Evolutionary conservation across 30 jellyfish, hydroid and myxozoan species (phyloP).

Genomic region (Cassiopea xamachana): DNA sequence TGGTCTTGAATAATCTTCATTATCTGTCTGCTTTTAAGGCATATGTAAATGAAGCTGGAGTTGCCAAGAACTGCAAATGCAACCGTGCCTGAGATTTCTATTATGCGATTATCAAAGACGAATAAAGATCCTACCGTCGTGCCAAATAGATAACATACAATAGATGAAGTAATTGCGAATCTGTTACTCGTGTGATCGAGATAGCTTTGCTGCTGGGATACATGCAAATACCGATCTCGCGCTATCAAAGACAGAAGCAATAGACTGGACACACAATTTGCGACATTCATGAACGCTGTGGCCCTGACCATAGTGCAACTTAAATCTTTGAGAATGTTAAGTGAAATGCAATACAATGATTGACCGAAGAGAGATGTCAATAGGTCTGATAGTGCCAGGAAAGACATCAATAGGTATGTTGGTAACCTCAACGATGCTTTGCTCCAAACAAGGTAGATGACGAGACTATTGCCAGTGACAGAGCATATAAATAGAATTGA

Average conservation of each 20-base stretch:
- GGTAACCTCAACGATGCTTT: slow-evolving; percentile 35
- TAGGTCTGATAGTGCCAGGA: slow-evolving; percentile 58
- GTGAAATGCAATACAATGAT: slow-evolving; percentile 5
- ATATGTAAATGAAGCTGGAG: too few relatives aligned
- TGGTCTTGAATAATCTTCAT: too few relatives aligned
- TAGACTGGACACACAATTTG: too few relatives aligned
- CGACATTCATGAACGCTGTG: slow-evolving; percentile 7
- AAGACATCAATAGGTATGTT: slow-evolving; percentile 31
- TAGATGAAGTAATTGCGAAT: not conserved
- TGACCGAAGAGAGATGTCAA: slow-evolving; percentile 58
- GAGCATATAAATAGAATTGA: not conserved
- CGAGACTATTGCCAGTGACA: not conserved
- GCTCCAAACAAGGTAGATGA: slow-evolving; percentile 38
- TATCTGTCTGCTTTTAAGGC: too few relatives aligned
- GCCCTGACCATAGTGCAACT: slow-evolving; percentile 34
- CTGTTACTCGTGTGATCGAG: too few relatives aligned
- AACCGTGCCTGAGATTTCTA: slow-evolving; percentile 17
- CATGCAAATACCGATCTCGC: slow-evolving; percentile 59
- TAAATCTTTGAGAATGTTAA: slow-evolving; percentile 2
- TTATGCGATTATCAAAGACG: not conserved
- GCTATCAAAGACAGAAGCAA: slow-evolving; percentile 24
- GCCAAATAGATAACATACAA: slow-evolving; percentile 1
- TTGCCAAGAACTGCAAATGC: slow-evolving; percentile 16
- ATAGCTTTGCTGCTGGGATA: not conserved
- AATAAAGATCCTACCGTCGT: slow-evolving; percentile 33